These are phyloP conservation scores for Nezara viridula DNA, from an alignment of 2,888 invertebrate species.

Conservation along the genomic window DNA sequence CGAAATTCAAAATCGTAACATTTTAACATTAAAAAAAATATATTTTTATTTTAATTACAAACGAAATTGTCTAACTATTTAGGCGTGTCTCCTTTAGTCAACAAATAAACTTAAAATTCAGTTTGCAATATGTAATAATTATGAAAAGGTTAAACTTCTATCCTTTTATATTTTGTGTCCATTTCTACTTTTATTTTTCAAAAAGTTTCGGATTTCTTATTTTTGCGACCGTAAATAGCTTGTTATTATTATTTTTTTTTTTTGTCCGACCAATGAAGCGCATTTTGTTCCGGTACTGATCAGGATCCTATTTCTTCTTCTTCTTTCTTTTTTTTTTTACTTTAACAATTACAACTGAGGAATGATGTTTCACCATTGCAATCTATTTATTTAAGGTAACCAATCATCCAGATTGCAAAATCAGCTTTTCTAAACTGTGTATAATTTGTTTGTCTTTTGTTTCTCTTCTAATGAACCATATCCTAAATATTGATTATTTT, in stretches of 20 bases:
- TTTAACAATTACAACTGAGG: neutral
- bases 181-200: neutral
- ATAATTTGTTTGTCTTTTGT: constrained; percentile 22
- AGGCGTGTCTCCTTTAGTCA: neutral
- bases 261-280: neutral
- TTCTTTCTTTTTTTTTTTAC: neutral
- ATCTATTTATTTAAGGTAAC: constrained; percentile 27
- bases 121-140: neutral
- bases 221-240: neutral
- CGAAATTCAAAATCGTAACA: no score
- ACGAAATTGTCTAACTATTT: neutral
- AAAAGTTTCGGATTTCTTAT: neutral
- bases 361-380: neutral
- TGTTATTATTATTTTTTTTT: neutral
- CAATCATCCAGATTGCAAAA: constrained; percentile 4
- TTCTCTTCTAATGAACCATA: neutral
- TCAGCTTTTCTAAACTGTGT: neutral
- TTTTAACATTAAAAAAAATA: no score
- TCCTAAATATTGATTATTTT: neutral
- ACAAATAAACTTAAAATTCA: neutral
- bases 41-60: no score
- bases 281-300: neutral
- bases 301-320: neutral
- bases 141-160: neutral
- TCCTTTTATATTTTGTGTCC: neutral